Evolutionary conservation across 2,888 invertebrate species (phyloP).

Genomic region (Loripinus fragilis): DNA sequence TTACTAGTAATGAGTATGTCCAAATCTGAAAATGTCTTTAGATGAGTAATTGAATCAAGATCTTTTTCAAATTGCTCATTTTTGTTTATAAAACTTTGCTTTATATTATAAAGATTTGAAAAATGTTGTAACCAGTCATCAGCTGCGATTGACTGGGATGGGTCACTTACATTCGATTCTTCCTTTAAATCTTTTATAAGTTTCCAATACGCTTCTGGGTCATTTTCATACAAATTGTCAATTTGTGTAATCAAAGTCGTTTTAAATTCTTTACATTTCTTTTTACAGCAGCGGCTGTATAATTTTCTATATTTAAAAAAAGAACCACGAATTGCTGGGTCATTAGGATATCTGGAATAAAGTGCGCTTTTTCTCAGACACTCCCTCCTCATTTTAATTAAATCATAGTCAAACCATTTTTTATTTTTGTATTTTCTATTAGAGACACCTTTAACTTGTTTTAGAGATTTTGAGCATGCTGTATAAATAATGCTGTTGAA

Average conservation of each 20-base stretch:
- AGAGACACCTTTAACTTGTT: background rate
- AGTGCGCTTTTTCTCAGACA: background rate
- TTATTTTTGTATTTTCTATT: background rate
- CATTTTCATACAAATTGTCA: background rate
- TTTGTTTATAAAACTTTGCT: background rate
- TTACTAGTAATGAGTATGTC: background rate
- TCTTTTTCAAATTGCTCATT: background rate
- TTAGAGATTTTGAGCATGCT: background rate
- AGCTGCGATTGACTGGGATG: background rate
- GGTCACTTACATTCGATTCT: background rate
- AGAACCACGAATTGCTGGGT: background rate
- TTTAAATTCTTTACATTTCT: background rate
- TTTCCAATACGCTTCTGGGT: background rate
- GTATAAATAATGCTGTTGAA: background rate
- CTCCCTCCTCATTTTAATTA: background rate
- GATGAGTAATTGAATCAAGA: background rate
- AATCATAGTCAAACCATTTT: background rate
- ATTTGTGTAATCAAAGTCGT: background rate
- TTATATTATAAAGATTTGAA: background rate
- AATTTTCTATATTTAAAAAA: slow-evolving; percentile 5
- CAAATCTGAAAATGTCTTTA: background rate
- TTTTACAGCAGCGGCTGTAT: background rate
- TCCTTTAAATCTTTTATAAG: background rate
- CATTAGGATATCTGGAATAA: background rate
- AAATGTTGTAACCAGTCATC: background rate